These are phyloP conservation scores for Triops cancriformis DNA, from an alignment of 1,140 invertebrate species.

Conservation along the genomic window DNA sequence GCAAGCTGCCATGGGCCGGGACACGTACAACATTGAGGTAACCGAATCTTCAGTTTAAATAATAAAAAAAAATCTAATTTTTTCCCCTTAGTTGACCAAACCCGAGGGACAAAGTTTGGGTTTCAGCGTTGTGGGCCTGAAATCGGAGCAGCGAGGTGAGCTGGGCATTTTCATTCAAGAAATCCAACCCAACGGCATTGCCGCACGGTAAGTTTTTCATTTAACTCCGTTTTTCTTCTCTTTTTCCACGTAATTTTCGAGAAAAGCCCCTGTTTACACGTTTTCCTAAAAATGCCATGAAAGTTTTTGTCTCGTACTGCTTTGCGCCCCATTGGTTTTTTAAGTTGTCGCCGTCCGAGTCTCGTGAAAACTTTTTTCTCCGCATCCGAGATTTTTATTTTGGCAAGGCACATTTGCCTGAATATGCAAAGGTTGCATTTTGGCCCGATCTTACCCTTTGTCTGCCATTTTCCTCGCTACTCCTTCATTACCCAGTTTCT, in stretches of 20 bases:
- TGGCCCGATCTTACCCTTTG: background rate
- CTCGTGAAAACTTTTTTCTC: background rate
- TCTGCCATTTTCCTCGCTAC: background rate
- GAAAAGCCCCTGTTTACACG: too few species aligned
- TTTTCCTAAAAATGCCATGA: too few species aligned
- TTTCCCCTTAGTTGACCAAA: slow-evolving; percentile 51
- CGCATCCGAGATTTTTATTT: background rate
- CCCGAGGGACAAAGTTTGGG: slow-evolving; percentile 63
- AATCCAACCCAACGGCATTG: slow-evolving; percentile 62
- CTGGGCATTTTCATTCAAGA: slow-evolving; percentile 69
- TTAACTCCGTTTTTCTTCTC: background rate
- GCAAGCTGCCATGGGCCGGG: slow-evolving; percentile 51
- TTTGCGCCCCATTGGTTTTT: too few species aligned
- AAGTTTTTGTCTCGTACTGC: too few species aligned
- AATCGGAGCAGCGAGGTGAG: slow-evolving; percentile 58
- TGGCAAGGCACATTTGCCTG: background rate
- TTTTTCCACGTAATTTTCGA: background rate
- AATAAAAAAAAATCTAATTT: background rate
- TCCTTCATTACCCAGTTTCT: too few species aligned
- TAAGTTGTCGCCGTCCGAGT: background rate
- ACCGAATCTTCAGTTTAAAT: too few species aligned
- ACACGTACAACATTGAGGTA: slow-evolving; percentile 44
- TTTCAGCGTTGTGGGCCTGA: slow-evolving; percentile 65
- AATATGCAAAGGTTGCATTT: background rate
- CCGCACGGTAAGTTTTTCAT: slow-evolving; percentile 51